Evolutionary conservation across 2,888 invertebrate species (phyloP), one percentile per base, ranked within the genome.

Genomic region (Acleris sparsana): DNA sequence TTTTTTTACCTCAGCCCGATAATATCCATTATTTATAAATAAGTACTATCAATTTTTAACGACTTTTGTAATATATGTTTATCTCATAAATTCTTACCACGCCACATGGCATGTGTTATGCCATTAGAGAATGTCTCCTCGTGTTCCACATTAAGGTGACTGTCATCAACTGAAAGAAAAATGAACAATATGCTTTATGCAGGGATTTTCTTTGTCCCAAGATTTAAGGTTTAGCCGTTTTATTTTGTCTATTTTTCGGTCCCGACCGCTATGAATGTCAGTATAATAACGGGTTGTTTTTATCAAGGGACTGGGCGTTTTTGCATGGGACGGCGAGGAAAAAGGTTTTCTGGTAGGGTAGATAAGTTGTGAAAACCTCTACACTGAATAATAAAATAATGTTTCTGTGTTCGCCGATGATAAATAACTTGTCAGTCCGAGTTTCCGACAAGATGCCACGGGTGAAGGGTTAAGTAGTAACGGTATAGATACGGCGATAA

Each of bases 251-350:
- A 39, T 48, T 53, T 59, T 39, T 48, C 33, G 33, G 33, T 43
- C 18, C 53, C 59, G n/a, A 39, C 63, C 39, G 59, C 43, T 63
- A 63, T 46, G 33, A 63, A 53, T 53, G 48, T 43, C 58, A 48
- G 48, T 48, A 43, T 64, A 53, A 60, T 60, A 65, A 60, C 55
- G 51, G 64, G 49, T 55, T 61, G 65, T 46, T 65, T n/a, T 51
- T 51, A 55, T 61, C 49, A 29, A 20, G 51, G 43, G 48, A 59
- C 53, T 17, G 39, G 11, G 25, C 39, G n/a, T 66, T 57, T 61
- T 66, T 62, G 57, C 61, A 62, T 66, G 62, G 57, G 25, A 56
- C 33, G 33, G 51, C 56, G 56, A 66, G 51, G 44, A 60, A 60
- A 60, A 56, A 51, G 29, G 29, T 59, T 53, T 64, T 53, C 64